These are phyloP conservation scores for Nomada lathburiana DNA, from an alignment of 2,888 invertebrate genomes.

Conservation along the genomic window DNA sequence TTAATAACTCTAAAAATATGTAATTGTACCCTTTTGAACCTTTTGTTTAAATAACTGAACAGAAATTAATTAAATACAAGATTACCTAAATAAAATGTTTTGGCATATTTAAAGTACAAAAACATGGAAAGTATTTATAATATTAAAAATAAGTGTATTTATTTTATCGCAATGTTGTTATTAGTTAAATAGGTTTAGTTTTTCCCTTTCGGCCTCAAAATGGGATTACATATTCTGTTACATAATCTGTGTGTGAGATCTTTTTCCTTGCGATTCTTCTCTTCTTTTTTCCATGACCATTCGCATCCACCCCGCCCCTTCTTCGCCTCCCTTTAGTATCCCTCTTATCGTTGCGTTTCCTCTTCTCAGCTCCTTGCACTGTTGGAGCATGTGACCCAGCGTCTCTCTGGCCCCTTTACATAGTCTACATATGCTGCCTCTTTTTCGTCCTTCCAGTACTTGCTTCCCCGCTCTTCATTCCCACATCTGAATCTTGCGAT, in stretches of 20 bases:
- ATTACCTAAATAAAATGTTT: too few relatives aligned
- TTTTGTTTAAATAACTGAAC: too few relatives aligned
- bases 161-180: neutral
- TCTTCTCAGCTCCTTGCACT: neutral
- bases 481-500: conserved; percentile 19
- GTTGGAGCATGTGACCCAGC: neutral
- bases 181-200: neutral
- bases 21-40: too few relatives aligned
- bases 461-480: neutral
- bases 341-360: neutral
- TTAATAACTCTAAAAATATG: too few relatives aligned
- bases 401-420: neutral
- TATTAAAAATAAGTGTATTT: too few relatives aligned
- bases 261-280: neutral
- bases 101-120: too few relatives aligned
- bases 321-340: neutral
- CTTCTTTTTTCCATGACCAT: neutral
- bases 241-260: neutral
- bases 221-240: neutral
- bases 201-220: neutral
- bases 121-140: too few relatives aligned
- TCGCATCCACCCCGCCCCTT: neutral
- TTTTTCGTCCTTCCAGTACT: too few relatives aligned
- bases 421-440: too few relatives aligned
- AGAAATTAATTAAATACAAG: too few relatives aligned